phyloP scores from a whole-genome alignment of 2,113 vertebrate genomes.

The Vicugna pacos region DNA sequence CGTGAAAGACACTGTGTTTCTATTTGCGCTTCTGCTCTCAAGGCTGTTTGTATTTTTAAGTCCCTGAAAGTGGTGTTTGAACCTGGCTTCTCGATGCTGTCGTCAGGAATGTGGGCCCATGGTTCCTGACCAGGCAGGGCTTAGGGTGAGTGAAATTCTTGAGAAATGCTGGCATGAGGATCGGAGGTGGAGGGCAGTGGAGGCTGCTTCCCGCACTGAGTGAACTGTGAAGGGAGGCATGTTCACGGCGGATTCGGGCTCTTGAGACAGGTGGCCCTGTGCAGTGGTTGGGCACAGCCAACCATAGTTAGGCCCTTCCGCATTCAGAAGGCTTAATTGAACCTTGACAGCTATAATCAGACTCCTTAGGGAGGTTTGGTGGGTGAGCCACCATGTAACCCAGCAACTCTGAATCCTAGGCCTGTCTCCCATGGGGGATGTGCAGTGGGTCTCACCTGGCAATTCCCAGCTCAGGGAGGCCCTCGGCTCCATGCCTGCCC shows the following conservation, averaged over 20 bases:
- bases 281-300: background rate
- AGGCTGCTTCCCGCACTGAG: background rate
- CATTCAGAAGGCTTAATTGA: background rate
- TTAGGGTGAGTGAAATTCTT: conserved; percentile 24
- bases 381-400: background rate
- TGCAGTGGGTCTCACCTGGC: background rate
- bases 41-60: conserved; percentile 65
- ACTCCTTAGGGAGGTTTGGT: background rate
- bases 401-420: background rate
- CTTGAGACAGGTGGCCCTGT: background rate
- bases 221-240: background rate
- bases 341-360: background rate
- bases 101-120: background rate
- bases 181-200: background rate
- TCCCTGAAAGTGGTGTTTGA: conserved; percentile 34
- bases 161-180: background rate
- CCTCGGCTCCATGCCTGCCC: background rate
- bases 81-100: background rate
- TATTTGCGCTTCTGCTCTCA: conserved; percentile 50
- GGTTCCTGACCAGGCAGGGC: conserved; percentile 20
- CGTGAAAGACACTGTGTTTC: conserved; percentile 74
- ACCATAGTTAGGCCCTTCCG: background rate
- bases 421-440: background rate
- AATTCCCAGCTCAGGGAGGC: background rate
- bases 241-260: background rate